A percentile compares a stretch with the other conserved stretches of the same genome.
phyloP scores from a whole-genome alignment of 2,797 vertebrate genomes.

The Spatula versicolor region DNA sequence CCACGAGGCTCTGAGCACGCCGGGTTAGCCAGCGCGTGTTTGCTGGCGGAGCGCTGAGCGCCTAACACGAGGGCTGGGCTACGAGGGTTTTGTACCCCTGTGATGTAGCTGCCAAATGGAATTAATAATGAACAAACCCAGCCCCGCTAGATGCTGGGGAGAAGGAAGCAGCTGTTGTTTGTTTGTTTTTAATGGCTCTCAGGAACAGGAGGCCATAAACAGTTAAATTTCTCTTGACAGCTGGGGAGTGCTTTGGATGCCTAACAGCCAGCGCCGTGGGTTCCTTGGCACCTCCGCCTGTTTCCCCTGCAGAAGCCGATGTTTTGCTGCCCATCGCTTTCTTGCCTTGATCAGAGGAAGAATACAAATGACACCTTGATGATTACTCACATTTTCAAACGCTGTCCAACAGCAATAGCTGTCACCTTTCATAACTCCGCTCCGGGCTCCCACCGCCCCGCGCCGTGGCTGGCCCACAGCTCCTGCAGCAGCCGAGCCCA shows the following conservation, averaged over 20 bases:
- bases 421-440: constrained; percentile 5
- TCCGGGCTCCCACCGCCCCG: neutral
- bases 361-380: constrained; percentile 60
- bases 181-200: neutral
- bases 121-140: neutral
- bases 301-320: neutral
- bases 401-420: constrained; percentile 27
- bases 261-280: neutral
- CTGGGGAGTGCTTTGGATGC: neutral
- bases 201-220: constrained; percentile 21
- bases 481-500: neutral
- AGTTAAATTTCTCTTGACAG: constrained; percentile 58
- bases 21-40: neutral
- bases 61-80: neutral
- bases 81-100: neutral
- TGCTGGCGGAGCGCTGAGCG: neutral
- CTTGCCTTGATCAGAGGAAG: constrained; percentile 1
- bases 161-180: constrained; percentile 58
- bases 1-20: neutral
- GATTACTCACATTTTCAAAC: constrained; percentile 69
- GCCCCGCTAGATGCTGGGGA: neutral
- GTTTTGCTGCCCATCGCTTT: neutral
- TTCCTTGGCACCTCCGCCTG: neutral
- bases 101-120: neutral
- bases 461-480: neutral